Evolutionary conservation across 2,113 vertebrate genomes (phyloP), one percentile per base, ranked within the genome.

Genomic region (Pedetes capensis): DNA sequence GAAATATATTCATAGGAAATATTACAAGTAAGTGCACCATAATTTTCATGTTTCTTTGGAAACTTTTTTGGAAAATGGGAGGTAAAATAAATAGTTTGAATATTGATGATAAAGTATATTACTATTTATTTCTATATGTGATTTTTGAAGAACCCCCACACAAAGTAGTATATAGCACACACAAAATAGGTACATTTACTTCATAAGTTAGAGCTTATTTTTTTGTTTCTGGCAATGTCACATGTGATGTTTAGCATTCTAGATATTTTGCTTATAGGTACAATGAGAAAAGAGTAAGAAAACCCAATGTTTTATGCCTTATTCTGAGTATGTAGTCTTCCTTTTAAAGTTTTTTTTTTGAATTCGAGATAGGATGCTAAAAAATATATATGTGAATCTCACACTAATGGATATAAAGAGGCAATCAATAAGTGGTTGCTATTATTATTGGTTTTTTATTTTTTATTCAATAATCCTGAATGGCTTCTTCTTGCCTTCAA

Each of bases 401-500:
- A 49, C 14, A 44, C 18, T 63, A 42, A 34, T 93, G 44, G 25
- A 14, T 66, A 44, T 51, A 64, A 59, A 53, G 57, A 53, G n/a
- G 23, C 59, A 11, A 71, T 80, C 27, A n/a, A 0, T n/a, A 37
- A 84, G 2, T 34, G 39, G n/a, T 51, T 85, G 39, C 39, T 53
- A 34, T 10, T 87, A 18, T 71, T 55, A 4, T 34, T 14, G 34
- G 16, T 55, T 27, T 2, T 69, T 66, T 61, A 9, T 47, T 84
- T 59, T 47, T 32, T 71, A 63, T n/a, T 42, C 32, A n/a, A 3
- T 79, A 34, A 78, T 94, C 55, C 34, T 25, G 29, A 47, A 49
- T 86, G 74, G 29, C 63, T 93, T 44, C 89, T 89, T 86, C 74
- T 94, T 79, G 44, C 85, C 86, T 92, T 86, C 34, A 4, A 5